Percentiles rank a stretch among this genome's conserved stretches.
Conservation (phyloP, 92 coral and sea anemone genomes). For the Metridium senile region DNA sequence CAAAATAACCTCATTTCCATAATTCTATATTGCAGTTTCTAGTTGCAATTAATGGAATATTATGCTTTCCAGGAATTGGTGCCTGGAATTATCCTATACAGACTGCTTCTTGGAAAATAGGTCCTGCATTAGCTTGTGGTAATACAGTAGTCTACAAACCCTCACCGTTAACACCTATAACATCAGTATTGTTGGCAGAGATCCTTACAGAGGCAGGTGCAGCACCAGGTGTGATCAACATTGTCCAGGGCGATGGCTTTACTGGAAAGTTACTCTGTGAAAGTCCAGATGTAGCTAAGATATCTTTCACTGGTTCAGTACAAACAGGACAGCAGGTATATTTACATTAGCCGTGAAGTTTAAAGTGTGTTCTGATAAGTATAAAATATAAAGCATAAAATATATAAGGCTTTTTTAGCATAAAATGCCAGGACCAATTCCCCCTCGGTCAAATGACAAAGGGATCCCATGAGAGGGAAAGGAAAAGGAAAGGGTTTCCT, state of each 20-base stretch:
- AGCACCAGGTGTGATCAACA: slow-evolving; percentile 77
- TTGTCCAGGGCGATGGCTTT: slow-evolving; percentile 89
- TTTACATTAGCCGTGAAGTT: neutral
- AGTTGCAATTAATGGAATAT: too few relatives aligned
- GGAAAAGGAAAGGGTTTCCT: too few relatives aligned
- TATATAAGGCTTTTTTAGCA: too few relatives aligned
- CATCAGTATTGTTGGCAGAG: slow-evolving; percentile 84
- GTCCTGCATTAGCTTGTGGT: slow-evolving; percentile 97
- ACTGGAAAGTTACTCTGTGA: slow-evolving; percentile 83
- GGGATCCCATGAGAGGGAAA: too few relatives aligned
- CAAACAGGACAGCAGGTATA: slow-evolving; percentile 93
- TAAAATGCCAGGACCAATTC: too few relatives aligned
- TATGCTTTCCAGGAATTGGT: slow-evolving; percentile 77
- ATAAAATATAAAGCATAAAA: too few relatives aligned
- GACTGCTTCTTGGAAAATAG: slow-evolving; percentile 83
- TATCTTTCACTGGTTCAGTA: slow-evolving; percentile 96
- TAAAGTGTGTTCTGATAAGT: neutral
- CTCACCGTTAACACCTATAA: slow-evolving; percentile 90
- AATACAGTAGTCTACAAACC: slow-evolving; percentile 95
- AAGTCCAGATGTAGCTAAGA: slow-evolving; percentile 81
- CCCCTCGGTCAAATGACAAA: too few relatives aligned
- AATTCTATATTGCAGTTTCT: too few relatives aligned
- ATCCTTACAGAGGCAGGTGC: slow-evolving; percentile 88
- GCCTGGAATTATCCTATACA: slow-evolving; percentile 99
- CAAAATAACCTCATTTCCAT: too few relatives aligned